A percentile compares a stretch with the other conserved stretches of the same genome.
Conservation (phyloP, 2,113 vertebrate genomes). For the Xenopus borealis region DNA sequence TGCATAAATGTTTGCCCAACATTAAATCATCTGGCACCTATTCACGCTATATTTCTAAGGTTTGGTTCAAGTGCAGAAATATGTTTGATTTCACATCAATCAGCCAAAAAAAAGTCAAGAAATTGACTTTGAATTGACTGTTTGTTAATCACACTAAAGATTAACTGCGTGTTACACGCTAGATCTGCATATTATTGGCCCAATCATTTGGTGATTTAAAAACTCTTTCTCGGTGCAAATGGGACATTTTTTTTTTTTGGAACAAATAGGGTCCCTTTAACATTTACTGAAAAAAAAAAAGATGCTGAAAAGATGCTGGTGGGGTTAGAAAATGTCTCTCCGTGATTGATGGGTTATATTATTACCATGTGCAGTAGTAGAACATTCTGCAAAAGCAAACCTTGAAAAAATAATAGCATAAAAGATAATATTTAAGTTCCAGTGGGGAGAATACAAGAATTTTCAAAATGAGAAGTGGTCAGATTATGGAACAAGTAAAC, state of each 20-base stretch:
- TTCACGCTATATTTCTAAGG: background rate
- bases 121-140: no score
- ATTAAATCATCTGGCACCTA: background rate
- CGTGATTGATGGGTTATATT: slow-evolving; percentile 51
- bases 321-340: slow-evolving; percentile 50
- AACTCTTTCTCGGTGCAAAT: no score
- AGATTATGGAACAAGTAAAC: slow-evolving; percentile 40
- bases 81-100: background rate
- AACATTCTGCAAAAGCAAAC: slow-evolving; percentile 49
- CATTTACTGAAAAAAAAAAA: slow-evolving; percentile 43
- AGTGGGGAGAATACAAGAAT: slow-evolving; percentile 49
- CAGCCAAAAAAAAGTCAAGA: no score
- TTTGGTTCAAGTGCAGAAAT: background rate
- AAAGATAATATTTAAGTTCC: slow-evolving; percentile 55
- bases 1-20: background rate
- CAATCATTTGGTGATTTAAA: no score
- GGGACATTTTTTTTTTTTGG: slow-evolving; percentile 44
- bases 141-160: slow-evolving; percentile 29
- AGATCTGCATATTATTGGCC: no score
- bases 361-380: slow-evolving; percentile 46
- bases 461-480: slow-evolving; percentile 46
- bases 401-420: slow-evolving; percentile 49
- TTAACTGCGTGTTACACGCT: slow-evolving; percentile 3
- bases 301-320: slow-evolving; percentile 48
- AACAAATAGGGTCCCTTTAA: slow-evolving; percentile 48